Conservation (phyloP, 1,140 invertebrate genomes). For the Trichonephila clavipes region DNA sequence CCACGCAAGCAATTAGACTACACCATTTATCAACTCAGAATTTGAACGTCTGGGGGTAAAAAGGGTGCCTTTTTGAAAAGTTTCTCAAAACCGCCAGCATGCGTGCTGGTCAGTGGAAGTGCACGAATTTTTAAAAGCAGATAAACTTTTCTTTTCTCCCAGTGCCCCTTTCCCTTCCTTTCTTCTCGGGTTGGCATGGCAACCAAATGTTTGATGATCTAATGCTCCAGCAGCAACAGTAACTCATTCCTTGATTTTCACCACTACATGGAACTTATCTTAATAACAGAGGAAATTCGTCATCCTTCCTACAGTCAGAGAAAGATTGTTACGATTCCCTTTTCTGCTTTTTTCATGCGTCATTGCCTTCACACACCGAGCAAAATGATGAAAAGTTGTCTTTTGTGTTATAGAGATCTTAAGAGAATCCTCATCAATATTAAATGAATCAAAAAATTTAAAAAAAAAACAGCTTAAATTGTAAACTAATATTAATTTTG, state of each 20-base stretch:
- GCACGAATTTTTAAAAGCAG: too few relatives aligned
- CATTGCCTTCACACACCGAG: too few relatives aligned
- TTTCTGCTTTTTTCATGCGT: too few relatives aligned
- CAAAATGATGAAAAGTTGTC: too few relatives aligned
- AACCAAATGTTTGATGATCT: conserved; percentile 18
- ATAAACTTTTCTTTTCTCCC: neutral
- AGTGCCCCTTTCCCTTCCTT: neutral
- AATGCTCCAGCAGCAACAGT: neutral
- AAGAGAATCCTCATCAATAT: too few relatives aligned
- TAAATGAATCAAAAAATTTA: too few relatives aligned
- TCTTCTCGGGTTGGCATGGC: neutral
- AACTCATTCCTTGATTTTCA: conserved; percentile 9
- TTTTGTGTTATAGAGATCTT: too few relatives aligned
- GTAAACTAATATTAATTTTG: too few relatives aligned
- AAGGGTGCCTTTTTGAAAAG: neutral
- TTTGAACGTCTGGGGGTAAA: neutral
- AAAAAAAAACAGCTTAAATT: too few relatives aligned
- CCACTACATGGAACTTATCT: neutral
- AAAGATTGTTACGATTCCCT: too few relatives aligned
- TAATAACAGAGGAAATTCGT: neutral
- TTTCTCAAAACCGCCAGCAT: neutral
- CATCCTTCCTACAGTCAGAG: neutral
- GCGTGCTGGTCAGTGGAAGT: neutral
- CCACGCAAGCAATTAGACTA: neutral
- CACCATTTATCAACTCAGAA: neutral